A percentile compares a stretch with the other conserved stretches of the same genome.
Conservation (phyloP, 2,797 vertebrate genomes). For the Cyprinella venusta region DNA sequence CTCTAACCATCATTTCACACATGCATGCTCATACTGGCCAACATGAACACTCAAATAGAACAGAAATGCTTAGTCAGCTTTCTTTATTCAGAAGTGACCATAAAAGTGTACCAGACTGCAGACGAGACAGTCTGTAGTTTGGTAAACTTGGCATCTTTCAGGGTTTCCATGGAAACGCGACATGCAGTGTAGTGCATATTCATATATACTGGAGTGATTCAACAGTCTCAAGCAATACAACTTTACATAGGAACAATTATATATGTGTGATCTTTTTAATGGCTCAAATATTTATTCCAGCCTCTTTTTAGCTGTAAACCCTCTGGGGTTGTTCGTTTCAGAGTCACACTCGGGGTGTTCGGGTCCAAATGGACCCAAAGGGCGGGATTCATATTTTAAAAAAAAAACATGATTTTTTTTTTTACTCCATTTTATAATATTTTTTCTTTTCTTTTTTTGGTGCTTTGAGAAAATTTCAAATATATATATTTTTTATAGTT, state of each 20-base stretch:
- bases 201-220: not conserved
- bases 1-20: slow-evolving; percentile 36
- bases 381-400: too few species aligned
- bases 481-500: too few species aligned
- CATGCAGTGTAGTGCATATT: not conserved
- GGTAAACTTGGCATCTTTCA: slow-evolving; percentile 22
- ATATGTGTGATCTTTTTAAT: not conserved
- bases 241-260: not conserved
- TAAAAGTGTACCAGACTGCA: not conserved
- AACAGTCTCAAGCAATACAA: not conserved
- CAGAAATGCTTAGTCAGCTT: slow-evolving; percentile 21
- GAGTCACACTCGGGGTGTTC: too few species aligned
- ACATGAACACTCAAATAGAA: slow-evolving; percentile 16
- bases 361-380: too few species aligned
- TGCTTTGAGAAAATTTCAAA: too few species aligned
- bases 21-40: slow-evolving; percentile 17
- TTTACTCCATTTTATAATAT: too few species aligned
- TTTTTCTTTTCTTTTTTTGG: too few species aligned
- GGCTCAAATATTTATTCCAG: not conserved
- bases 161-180: not conserved
- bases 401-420: too few species aligned
- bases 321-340: too few species aligned
- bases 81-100: not conserved
- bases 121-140: not conserved
- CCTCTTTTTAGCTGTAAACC: not conserved